Evolutionary conservation across 2,888 invertebrate species (phyloP).

Genomic region (Eumacrocentrus americanus): DNA sequence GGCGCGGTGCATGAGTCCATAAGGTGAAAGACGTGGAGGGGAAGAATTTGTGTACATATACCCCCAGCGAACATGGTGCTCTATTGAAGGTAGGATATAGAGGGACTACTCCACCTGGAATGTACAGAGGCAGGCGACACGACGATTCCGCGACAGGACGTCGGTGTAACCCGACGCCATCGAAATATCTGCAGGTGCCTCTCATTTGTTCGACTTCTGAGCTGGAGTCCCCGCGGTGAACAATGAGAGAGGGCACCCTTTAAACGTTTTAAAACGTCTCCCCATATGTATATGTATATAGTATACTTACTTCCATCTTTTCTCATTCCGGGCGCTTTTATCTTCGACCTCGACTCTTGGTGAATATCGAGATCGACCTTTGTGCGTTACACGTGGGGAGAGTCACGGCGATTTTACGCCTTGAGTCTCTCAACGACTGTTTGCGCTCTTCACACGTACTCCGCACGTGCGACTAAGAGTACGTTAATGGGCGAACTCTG

Average conservation of each 20-base stretch:
- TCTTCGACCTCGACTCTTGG: conserved; percentile 30
- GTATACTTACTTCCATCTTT: conserved; percentile 14
- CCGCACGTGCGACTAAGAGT: conserved; percentile 50
- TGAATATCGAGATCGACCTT: conserved; percentile 28
- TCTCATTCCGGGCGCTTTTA: conserved; percentile 19
- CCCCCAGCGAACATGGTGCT: conserved; percentile 47
- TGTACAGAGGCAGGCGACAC: conserved; percentile 13
- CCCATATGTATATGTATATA: conserved; percentile 8
- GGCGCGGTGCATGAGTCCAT: conserved; percentile 12
- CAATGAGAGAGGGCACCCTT: conserved; percentile 32
- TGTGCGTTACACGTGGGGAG: too few relatives aligned
- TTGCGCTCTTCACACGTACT: conserved; percentile 53
- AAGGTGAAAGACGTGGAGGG: background rate
- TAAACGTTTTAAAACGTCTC: conserved; percentile 28
- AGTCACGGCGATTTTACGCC: conserved; percentile 46
- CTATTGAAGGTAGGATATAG: too few relatives aligned
- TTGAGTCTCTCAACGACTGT: conserved; percentile 55
- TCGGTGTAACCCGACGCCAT: conserved; percentile 53
- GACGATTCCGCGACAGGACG: conserved; percentile 22
- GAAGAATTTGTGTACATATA: conserved; percentile 23
- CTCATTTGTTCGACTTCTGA: conserved; percentile 41
- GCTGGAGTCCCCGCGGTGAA: conserved; percentile 34
- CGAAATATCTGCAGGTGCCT: conserved; percentile 52
- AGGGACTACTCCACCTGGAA: too few relatives aligned
- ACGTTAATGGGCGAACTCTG: background rate